A percentile compares a stretch with the other conserved stretches of the same genome.
These are phyloP conservation scores for Abramis brama DNA, from an alignment of 2,113 vertebrate genomes.

Conservation along the genomic window DNA sequence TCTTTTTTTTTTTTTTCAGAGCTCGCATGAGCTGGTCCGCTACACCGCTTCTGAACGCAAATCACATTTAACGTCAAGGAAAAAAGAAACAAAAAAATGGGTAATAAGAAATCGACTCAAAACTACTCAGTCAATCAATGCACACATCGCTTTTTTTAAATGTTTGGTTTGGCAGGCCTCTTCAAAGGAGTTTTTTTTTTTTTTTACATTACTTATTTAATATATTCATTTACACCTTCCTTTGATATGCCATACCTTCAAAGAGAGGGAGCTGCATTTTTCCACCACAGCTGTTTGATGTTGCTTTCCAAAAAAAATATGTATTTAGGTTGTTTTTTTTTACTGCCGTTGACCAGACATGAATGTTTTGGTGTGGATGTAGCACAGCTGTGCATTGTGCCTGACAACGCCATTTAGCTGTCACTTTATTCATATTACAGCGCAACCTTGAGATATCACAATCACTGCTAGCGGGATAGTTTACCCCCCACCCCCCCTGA, in stretches of 20 bases:
- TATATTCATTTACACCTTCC: conserved; percentile 57
- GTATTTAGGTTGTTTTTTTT: conserved; percentile 53
- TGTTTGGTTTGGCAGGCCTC: conserved; percentile 5
- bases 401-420: not conserved
- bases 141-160: not conserved
- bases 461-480: not conserved
- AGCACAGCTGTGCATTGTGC: not conserved
- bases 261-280: conserved; percentile 13
- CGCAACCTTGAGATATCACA: not conserved
- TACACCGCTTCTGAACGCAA: not conserved
- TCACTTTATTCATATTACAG: not conserved
- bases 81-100: not conserved
- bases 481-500: too few relatives aligned
- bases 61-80: conserved; percentile 10
- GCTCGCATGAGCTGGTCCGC: not conserved
- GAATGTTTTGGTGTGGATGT: conserved; percentile 14
- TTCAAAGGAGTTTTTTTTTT: conserved; percentile 34
- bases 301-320: conserved; percentile 60
- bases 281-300: conserved; percentile 58
- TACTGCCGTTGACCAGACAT: conserved; percentile 39
- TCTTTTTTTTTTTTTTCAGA: conserved; percentile 12
- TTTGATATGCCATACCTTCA: conserved; percentile 55
- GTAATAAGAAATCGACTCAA: too few relatives aligned
- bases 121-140: not conserved
- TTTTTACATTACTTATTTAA: conserved; percentile 58